These are phyloP conservation scores for Lepilemur ruficaudatus DNA, from an alignment of 2,797 vertebrate genomes.

Conservation along the genomic window DNA sequence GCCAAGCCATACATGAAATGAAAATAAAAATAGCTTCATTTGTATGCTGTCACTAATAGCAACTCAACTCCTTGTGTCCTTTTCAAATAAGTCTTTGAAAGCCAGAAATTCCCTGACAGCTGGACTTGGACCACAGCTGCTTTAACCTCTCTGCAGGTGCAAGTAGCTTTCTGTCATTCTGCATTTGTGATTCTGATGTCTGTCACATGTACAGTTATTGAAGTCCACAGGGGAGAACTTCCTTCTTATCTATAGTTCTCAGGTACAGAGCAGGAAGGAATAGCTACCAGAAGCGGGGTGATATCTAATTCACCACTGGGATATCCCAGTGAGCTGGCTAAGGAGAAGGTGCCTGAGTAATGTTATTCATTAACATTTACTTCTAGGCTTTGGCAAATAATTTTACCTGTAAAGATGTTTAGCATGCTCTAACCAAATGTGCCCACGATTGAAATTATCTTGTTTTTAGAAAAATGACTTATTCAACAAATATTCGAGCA, in stretches of 20 bases:
- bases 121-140: background rate
- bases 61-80: background rate
- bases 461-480: background rate
- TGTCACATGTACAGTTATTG: background rate
- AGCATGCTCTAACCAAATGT: background rate
- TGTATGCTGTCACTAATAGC: conserved; percentile 1
- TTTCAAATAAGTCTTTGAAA: conserved; percentile 30
- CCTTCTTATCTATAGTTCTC: conserved; percentile 62
- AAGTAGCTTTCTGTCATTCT: conserved; percentile 58
- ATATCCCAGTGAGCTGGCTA: background rate
- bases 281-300: background rate
- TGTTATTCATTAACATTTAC: background rate
- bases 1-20: background rate
- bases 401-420: background rate
- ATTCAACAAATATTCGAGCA: background rate
- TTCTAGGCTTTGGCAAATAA: background rate
- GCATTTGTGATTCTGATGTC: conserved; percentile 32
- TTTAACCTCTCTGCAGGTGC: conserved; percentile 46
- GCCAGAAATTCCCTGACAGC: conserved; percentile 1
- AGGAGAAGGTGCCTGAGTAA: background rate
- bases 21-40: conserved; percentile 48
- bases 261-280: conserved; percentile 17
- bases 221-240: conserved; percentile 24
- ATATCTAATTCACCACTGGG: background rate
- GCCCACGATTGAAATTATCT: background rate